A percentile compares a stretch with the other conserved stretches of the same genome.
phyloP scores from a whole-genome alignment of 2,888 invertebrate genomes.

The Plebejus melissa region DNA sequence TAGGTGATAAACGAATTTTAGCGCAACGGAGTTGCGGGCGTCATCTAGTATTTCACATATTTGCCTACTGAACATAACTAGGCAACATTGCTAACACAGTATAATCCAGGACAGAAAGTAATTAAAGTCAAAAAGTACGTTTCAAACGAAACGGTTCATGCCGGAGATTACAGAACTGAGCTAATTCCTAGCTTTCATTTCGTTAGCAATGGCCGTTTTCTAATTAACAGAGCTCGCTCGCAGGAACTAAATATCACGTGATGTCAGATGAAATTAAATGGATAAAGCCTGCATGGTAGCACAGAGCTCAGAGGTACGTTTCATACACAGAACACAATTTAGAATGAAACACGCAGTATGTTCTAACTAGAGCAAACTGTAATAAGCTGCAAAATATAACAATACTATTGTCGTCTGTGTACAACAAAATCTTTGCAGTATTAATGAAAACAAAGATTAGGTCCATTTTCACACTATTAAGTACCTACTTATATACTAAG shows the following conservation, averaged over 20 bases:
- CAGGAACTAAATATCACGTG: slow-evolving; percentile 24
- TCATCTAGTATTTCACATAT: neutral
- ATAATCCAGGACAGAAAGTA: neutral
- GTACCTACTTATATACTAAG: too few species aligned
- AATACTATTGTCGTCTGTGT: neutral
- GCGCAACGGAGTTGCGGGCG: too few species aligned
- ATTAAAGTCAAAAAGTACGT: slow-evolving; percentile 13
- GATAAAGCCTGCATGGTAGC: neutral
- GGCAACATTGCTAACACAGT: neutral
- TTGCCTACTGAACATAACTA: neutral
- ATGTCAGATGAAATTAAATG: slow-evolving; percentile 12
- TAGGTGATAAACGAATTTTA: too few species aligned
- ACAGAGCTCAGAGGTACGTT: neutral
- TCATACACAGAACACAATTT: neutral
- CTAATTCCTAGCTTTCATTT: slow-evolving; percentile 27
- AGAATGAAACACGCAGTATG: neutral
- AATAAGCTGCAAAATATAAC: slow-evolving; percentile 4
- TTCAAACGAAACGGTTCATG: slow-evolving; percentile 8
- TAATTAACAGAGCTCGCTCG: slow-evolving; percentile 24
- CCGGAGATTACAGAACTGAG: slow-evolving; percentile 25
- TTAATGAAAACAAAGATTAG: neutral
- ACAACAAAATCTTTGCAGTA: neutral
- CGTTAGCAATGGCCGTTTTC: slow-evolving; percentile 27
- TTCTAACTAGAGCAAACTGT: neutral
- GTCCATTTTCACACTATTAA: too few species aligned